Conservation (phyloP, 1,140 invertebrate species). For the Drosophila jambulina region DNA sequence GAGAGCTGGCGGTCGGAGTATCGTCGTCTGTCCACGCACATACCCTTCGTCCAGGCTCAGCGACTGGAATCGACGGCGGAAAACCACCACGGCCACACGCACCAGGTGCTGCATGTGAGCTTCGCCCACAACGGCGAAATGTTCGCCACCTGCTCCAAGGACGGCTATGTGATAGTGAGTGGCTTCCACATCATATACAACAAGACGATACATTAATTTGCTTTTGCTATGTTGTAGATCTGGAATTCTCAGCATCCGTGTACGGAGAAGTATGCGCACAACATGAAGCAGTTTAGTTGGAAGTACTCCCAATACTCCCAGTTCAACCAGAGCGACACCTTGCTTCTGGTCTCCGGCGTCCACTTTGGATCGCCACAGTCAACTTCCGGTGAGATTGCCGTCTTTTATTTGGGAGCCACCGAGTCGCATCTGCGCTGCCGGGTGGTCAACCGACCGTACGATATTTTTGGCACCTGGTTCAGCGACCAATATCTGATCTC, state of each 20-base stretch:
- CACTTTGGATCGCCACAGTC: constrained; percentile 92
- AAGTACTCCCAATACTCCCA: constrained; percentile 96
- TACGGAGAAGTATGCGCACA: constrained; percentile 90
- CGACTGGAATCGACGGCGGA: constrained; percentile 85
- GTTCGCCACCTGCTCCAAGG: constrained; percentile 96
- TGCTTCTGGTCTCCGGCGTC: constrained; percentile 94
- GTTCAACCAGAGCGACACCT: constrained; percentile 93
- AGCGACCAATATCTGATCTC: constrained; percentile 93
- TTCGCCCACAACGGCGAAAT: constrained; percentile 95
- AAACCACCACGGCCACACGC: constrained; percentile 86
- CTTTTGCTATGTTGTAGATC: constrained; percentile 2
- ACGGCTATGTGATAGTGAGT: constrained; percentile 90
- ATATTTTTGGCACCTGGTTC: constrained; percentile 96
- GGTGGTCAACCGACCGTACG: constrained; percentile 94
- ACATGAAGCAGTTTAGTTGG: constrained; percentile 95
- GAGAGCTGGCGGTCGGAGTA: constrained; percentile 92
- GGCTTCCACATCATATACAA: too few species aligned
- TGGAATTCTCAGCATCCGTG: constrained; percentile 50
- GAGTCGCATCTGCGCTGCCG: constrained; percentile 92
- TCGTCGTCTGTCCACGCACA: constrained; percentile 90
- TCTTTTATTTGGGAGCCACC: constrained; percentile 89
- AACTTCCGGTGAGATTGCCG: constrained; percentile 95
- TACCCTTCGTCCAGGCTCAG: constrained; percentile 92
- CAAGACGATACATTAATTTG: background rate
- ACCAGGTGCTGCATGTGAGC: constrained; percentile 95